Evolutionary conservation across 2,113 vertebrate genomes (phyloP).

Genomic region (Podarcis cretensis): DNA sequence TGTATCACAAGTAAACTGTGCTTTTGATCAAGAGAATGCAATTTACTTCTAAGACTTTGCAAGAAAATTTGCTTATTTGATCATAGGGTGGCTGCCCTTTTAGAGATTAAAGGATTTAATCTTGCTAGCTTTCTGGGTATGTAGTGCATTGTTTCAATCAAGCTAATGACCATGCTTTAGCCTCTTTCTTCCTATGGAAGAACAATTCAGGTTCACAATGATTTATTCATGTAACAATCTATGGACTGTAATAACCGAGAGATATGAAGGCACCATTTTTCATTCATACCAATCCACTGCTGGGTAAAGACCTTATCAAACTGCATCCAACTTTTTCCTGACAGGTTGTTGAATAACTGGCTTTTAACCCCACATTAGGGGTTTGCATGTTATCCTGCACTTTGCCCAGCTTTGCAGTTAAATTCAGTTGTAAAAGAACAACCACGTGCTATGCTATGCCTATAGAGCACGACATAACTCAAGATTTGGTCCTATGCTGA

Average conservation of each 20-base stretch:
- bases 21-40: constrained; percentile 64
- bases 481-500: background rate
- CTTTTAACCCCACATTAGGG: constrained; percentile 10
- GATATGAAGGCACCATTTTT: constrained; percentile 41
- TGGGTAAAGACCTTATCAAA: constrained; percentile 26
- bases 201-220: constrained; percentile 23
- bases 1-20: constrained; percentile 51
- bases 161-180: constrained; percentile 35
- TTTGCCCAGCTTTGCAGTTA: background rate
- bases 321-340: constrained; percentile 13
- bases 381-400: background rate
- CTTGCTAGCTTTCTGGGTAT: constrained; percentile 54
- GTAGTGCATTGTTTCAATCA: constrained; percentile 59
- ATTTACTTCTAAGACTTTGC: constrained; percentile 59
- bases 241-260: constrained; percentile 13
- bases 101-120: constrained; percentile 65
- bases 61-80: constrained; percentile 55
- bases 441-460: background rate
- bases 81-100: constrained; percentile 55
- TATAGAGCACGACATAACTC: background rate
- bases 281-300: constrained; percentile 17
- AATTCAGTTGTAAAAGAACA: background rate
- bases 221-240: constrained; percentile 36
- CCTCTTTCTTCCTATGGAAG: constrained; percentile 14
- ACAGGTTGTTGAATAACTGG: constrained; percentile 9